These are phyloP conservation scores for Heliconius ismenius DNA, from an alignment of 2,888 invertebrate genomes.

Conservation along the genomic window DNA sequence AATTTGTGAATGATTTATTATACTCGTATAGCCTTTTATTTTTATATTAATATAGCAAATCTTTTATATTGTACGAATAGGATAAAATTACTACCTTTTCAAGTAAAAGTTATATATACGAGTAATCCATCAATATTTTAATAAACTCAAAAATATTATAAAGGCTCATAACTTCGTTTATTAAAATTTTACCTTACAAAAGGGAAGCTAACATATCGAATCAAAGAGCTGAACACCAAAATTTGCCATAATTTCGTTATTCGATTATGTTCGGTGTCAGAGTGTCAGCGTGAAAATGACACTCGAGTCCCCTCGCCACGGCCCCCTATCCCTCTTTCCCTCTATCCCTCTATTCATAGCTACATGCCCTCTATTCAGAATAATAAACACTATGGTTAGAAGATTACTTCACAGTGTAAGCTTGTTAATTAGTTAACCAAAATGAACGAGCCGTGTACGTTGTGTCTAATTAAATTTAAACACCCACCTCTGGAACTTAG, in stretches of 20 bases:
- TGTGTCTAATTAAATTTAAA: constrained; percentile 67
- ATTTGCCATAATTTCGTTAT: constrained; percentile 70
- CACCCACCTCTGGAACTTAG: constrained; percentile 55
- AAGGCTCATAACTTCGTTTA: not conserved
- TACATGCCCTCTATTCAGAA: constrained; percentile 53
- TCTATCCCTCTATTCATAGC: constrained; percentile 49
- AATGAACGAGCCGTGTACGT: constrained; percentile 54
- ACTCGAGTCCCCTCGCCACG: constrained; percentile 51
- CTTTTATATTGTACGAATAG: not conserved
- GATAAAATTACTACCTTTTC: too few relatives aligned
- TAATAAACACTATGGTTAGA: constrained; percentile 65
- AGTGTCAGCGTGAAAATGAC: constrained; percentile 70
- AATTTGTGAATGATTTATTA: constrained; percentile 29
- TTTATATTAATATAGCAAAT: not conserved
- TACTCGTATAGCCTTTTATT: not conserved
- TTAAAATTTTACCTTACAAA: constrained; percentile 3
- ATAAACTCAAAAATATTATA: too few relatives aligned
- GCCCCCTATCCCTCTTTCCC: constrained; percentile 39
- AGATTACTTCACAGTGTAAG: constrained; percentile 61
- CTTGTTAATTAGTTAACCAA: constrained; percentile 65
- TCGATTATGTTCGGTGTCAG: constrained; percentile 68
- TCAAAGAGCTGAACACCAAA: constrained; percentile 59
- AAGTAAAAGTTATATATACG: too few relatives aligned
- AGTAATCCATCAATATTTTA: too few relatives aligned
- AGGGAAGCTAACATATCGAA: constrained; percentile 42